Evolutionary conservation across 1,140 invertebrate species (phyloP).

Genomic region (Drosophila sproati): DNA sequence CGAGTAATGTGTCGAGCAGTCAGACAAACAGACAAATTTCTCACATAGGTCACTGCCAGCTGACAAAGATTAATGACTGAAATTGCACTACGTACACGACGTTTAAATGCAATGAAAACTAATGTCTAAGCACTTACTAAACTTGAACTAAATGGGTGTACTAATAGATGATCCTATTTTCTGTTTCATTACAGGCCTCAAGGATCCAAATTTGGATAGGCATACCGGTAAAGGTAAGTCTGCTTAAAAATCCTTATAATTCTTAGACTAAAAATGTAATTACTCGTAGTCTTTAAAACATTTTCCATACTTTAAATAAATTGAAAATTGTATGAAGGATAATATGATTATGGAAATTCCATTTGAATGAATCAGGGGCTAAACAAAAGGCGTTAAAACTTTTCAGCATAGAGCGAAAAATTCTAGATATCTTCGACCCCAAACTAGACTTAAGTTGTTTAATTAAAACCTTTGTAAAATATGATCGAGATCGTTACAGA

Average conservation of each 20-base stretch:
- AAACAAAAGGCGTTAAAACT: too few relatives aligned
- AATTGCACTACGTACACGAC: slow-evolving; percentile 2
- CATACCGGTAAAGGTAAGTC: slow-evolving; percentile 73
- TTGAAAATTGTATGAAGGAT: too few relatives aligned
- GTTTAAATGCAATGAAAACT: background rate
- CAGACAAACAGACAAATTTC: slow-evolving; percentile 43
- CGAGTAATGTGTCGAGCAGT: slow-evolving; percentile 26
- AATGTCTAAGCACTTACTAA: background rate
- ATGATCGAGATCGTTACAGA: background rate
- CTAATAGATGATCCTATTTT: background rate
- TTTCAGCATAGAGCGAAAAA: too few relatives aligned
- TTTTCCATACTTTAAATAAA: too few relatives aligned
- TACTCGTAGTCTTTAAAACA: background rate
- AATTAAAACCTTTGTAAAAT: background rate
- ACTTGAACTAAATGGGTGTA: background rate
- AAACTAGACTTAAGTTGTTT: too few relatives aligned
- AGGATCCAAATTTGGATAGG: slow-evolving; percentile 80
- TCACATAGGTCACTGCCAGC: slow-evolving; percentile 22
- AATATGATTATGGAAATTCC: too few relatives aligned
- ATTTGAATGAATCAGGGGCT: too few relatives aligned
- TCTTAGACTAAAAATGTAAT: too few relatives aligned
- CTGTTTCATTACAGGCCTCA: slow-evolving; percentile 67
- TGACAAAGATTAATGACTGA: slow-evolving; percentile 58
- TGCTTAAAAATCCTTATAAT: too few relatives aligned
- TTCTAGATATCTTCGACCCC: too few relatives aligned